Base-by-base conservation (phyloP, 2,113 vertebrate genomes). In the Neodontobutis hainanensis region DNA sequence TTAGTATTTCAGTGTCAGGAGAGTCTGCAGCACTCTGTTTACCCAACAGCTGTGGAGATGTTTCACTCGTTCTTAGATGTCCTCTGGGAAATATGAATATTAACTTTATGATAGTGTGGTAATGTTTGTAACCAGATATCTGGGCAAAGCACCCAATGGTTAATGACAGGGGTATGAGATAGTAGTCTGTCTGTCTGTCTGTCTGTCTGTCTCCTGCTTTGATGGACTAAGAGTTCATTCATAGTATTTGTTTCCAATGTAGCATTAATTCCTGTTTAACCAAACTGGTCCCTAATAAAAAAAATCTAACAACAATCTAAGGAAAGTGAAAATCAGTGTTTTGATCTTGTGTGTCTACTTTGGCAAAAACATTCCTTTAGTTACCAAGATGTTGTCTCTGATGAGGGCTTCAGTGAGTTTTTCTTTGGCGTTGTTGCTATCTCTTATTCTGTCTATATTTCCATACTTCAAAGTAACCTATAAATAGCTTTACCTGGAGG, bases 381-480 rank as follows among this genome's bases (percentile, higher is more conserved):
- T 12, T 38, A n/a, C 52, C 3, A 3, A 11, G 15, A 27, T 4
- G 27, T n/a, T 36, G 32, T 35, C 35, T 53, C 2, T 36, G 34
- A 12, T 2, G 12, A 36, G 8, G 43, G 32, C 46, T 16, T 64
- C 32, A 49, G 11, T 42, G 15, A 42, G 12, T 52, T 10, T 63
- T 15, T 65, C 60, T 69, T 40, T 61, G 58, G 16, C 47, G 15
- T 46, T 2, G 11, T 71, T 38, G 58, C 38, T 35, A 52, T 64
- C 16, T 0, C 15, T 6, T 50, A 27, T 55, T 36, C 43, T 51
- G 15, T n/a, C 57, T 61, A 46, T 56, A 34, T 53, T n/a, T 36
- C 62, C 75, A 63, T 61, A 77, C 53, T 81, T 85, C 80, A 85
- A 85, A 86, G 78, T 59, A 27, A 53, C 70, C 76, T 77, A 61